Percentiles rank a stretch among this genome's conserved stretches.
These are phyloP conservation scores for Pseudachorutes palmiensis DNA, from an alignment of 1,140 invertebrate genomes.

Conservation along the genomic window DNA sequence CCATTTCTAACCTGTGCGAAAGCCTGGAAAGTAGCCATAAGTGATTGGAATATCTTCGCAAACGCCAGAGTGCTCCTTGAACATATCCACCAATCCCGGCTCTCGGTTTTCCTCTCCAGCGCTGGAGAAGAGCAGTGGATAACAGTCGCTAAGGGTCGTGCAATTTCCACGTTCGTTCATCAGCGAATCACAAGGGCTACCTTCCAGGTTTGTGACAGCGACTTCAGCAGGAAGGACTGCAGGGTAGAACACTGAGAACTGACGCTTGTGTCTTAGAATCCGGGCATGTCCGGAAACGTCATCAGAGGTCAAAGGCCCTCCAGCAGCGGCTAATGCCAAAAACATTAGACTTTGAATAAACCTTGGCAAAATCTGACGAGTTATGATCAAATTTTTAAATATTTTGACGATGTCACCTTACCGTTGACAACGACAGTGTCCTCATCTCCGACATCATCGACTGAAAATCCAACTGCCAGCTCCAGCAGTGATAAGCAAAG, in stretches of 20 bases:
- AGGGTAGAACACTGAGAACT: neutral
- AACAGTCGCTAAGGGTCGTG: neutral
- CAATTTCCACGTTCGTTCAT: neutral
- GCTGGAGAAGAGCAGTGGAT: neutral
- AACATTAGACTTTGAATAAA: constrained; percentile 5
- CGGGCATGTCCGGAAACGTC: neutral
- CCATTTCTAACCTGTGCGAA: neutral
- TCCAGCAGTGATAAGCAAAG: too few species aligned
- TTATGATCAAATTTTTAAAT: too few species aligned
- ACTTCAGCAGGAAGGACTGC: neutral
- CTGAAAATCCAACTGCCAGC: too few species aligned
- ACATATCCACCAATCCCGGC: neutral
- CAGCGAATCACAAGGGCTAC: constrained; percentile 9
- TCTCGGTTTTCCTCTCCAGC: neutral
- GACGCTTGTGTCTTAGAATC: neutral
- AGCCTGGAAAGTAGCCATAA: neutral
- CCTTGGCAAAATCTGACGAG: too few species aligned
- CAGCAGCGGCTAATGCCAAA: constrained; percentile 1
- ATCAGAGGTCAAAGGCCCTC: neutral
- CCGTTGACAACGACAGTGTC: constrained; percentile 10
- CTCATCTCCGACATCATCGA: neutral
- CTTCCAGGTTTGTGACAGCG: neutral
- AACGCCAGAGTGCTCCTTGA: neutral
- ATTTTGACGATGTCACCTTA: neutral
- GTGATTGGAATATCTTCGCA: neutral